Conservation (phyloP, 2,113 vertebrate genomes). For the Oostethus manadensis region DNA sequence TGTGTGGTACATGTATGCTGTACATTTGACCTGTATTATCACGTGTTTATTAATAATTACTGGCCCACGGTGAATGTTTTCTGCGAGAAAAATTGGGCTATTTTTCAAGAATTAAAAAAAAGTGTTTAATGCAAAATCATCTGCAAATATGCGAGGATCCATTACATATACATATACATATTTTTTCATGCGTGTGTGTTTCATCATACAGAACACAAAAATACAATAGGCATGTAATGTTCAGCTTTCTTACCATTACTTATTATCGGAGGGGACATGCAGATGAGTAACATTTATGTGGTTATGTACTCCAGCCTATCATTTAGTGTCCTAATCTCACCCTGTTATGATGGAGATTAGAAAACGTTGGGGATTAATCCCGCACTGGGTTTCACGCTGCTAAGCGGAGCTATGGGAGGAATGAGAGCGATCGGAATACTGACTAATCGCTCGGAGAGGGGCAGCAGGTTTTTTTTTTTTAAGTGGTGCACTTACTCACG, state of each 20-base stretch:
- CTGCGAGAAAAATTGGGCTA: too few species aligned
- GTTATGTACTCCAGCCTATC: slow-evolving; percentile 39
- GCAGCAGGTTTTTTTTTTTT: slow-evolving; percentile 1
- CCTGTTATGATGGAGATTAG: slow-evolving; percentile 47
- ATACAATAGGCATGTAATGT: slow-evolving; percentile 8
- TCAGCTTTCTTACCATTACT: slow-evolving; percentile 35
- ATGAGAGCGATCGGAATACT: background rate
- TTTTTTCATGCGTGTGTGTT: background rate
- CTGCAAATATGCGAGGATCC: too few species aligned
- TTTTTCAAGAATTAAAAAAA: too few species aligned
- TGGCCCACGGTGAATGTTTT: too few species aligned
- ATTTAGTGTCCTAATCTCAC: slow-evolving; percentile 48
- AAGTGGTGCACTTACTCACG: slow-evolving; percentile 9
- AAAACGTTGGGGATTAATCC: slow-evolving; percentile 42
- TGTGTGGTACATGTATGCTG: too few species aligned
- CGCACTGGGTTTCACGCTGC: slow-evolving; percentile 17
- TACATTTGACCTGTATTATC: too few species aligned
- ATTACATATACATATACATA: too few species aligned
- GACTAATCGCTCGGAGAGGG: slow-evolving; percentile 5
- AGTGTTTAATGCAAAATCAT: too few species aligned
- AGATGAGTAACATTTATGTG: slow-evolving; percentile 53
- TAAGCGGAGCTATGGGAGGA: slow-evolving; percentile 10
- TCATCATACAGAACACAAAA: slow-evolving; percentile 17
- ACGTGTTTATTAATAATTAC: too few species aligned
- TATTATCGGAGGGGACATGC: slow-evolving; percentile 37